A percentile compares a stretch with the other conserved stretches of the same genome.
Conservation (phyloP, 2,888 invertebrate species). For the Mythimna vitellina region DNA sequence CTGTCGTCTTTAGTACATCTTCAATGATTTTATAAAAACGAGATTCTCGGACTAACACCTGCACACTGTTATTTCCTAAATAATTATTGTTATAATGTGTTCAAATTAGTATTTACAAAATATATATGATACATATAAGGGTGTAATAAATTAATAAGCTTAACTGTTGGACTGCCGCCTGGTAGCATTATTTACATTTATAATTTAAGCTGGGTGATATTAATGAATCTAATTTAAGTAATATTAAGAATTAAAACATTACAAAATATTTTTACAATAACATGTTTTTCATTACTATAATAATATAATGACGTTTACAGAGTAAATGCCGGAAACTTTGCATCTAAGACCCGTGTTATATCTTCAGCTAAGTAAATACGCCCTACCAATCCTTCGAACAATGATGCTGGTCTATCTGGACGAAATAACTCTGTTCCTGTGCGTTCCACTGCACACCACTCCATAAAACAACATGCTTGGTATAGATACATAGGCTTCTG, state of each 20-base stretch:
- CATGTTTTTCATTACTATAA: slow-evolving; percentile 23
- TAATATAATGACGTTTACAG: slow-evolving; percentile 71
- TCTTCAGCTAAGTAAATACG: slow-evolving; percentile 94
- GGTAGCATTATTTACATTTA: slow-evolving; percentile 64
- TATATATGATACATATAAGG: slow-evolving; percentile 39
- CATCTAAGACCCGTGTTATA: slow-evolving; percentile 91
- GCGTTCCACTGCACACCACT: slow-evolving; percentile 94
- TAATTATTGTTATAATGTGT: slow-evolving; percentile 62
- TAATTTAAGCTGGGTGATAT: slow-evolving; percentile 72
- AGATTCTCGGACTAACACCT: not conserved
- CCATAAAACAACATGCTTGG: slow-evolving; percentile 94
- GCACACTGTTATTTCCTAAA: slow-evolving; percentile 16
- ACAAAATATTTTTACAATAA: slow-evolving; percentile 74
- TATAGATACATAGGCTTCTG: slow-evolving; percentile 93
- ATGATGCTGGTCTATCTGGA: slow-evolving; percentile 95
- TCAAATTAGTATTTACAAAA: slow-evolving; percentile 63
- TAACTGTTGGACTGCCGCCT: slow-evolving; percentile 61
- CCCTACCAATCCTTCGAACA: slow-evolving; percentile 96
- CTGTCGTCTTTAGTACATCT: not conserved
- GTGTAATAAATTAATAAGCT: slow-evolving; percentile 55
- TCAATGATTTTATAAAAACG: not conserved
- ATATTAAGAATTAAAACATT: slow-evolving; percentile 61
- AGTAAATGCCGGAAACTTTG: slow-evolving; percentile 94
- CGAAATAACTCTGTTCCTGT: slow-evolving; percentile 92
- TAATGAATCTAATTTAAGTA: slow-evolving; percentile 64